phyloP scores from a whole-genome alignment of 2,113 vertebrate genomes.

The Microcebus tavaratra region DNA sequence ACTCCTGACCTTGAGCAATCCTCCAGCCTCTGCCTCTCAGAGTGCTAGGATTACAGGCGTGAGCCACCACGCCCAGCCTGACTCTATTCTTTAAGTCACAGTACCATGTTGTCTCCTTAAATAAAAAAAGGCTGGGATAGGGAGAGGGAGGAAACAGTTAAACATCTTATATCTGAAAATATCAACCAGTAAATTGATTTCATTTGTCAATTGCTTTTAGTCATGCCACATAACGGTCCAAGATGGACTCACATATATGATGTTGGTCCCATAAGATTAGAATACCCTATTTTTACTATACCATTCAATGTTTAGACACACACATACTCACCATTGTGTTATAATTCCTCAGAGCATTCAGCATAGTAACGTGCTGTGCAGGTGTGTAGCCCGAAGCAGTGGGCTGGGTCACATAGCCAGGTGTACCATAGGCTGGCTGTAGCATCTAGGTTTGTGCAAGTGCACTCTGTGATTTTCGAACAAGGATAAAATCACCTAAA shows the following conservation, averaged over 20 bases:
- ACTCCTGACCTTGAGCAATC: too few relatives aligned
- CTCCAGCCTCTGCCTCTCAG: too few relatives aligned
- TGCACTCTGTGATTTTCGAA: neutral
- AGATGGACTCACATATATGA: neutral
- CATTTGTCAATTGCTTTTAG: neutral
- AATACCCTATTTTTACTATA: neutral
- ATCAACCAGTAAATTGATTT: neutral
- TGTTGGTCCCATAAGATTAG: neutral
- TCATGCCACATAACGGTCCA: neutral
- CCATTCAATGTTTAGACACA: neutral
- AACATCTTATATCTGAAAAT: neutral
- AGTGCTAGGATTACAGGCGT: too few relatives aligned
- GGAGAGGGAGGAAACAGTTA: neutral
- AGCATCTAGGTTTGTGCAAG: neutral
- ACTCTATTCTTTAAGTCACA: neutral
- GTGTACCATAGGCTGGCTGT: neutral
- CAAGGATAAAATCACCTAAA: neutral
- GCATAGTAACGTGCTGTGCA: neutral
- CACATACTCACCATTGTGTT: neutral
- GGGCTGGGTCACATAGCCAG: neutral
- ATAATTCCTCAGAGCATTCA: neutral
- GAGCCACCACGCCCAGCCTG: too few relatives aligned
- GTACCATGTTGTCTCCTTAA: neutral
- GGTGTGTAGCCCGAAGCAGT: neutral
- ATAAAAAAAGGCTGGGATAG: neutral